These are phyloP conservation scores for Cyprinodon tularosa DNA, from an alignment of 2,113 vertebrate genomes.

Conservation along the genomic window DNA sequence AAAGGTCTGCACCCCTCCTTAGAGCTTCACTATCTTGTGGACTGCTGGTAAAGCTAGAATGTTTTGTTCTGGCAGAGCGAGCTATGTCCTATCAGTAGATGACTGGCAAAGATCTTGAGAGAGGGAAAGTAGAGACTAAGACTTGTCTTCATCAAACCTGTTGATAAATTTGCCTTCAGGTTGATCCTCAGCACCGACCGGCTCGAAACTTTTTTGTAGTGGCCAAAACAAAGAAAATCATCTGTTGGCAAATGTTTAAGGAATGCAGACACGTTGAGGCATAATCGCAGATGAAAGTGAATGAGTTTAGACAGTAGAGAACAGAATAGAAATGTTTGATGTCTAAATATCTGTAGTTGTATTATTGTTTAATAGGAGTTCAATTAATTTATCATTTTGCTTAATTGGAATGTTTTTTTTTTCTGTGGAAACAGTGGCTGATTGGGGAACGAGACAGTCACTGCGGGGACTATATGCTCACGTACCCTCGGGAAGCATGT, in stretches of 20 bases:
- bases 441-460: constrained; percentile 91
- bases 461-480: constrained; percentile 89
- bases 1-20: constrained; percentile 17
- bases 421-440: constrained; percentile 85
- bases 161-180: constrained; percentile 34
- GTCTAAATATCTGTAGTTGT: background rate
- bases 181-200: constrained; percentile 31
- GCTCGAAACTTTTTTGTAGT: constrained; percentile 14
- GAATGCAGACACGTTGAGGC: constrained; percentile 41
- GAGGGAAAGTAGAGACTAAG: constrained; percentile 11
- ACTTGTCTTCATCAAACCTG: constrained; percentile 34
- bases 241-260: constrained; percentile 23
- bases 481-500: constrained; percentile 88
- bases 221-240: constrained; percentile 40
- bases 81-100: constrained; percentile 46
- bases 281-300: constrained; percentile 39
- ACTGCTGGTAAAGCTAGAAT: constrained; percentile 6
- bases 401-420: background rate
- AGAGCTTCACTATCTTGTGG: too few species aligned
- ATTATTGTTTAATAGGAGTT: background rate
- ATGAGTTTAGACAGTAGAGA: constrained; percentile 2
- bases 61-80: constrained; percentile 53
- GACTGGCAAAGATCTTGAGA: constrained; percentile 24
- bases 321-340: background rate
- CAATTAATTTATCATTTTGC: background rate